A percentile compares a stretch with the other conserved stretches of the same genome.
Evolutionary conservation across 1,140 invertebrate genomes (phyloP).

Genomic region (Drosophila varians): DNA sequence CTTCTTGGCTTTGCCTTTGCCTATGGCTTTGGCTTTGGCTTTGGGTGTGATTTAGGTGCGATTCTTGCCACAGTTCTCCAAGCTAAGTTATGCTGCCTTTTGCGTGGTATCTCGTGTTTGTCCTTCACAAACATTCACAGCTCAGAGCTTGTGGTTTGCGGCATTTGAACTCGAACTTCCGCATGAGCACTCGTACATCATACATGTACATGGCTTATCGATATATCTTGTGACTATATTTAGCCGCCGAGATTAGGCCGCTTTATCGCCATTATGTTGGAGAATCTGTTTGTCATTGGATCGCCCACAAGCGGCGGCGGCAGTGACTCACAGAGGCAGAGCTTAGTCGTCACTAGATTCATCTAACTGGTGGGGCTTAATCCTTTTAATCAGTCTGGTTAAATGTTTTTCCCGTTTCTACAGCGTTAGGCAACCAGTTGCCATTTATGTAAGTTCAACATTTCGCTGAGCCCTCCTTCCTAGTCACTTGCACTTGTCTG

Average conservation of each 20-base stretch:
- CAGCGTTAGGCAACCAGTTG: constrained; percentile 40
- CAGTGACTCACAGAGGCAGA: constrained; percentile 50
- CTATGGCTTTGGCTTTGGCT: too few species aligned
- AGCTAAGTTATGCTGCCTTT: too few species aligned
- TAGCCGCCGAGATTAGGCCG: constrained; percentile 53
- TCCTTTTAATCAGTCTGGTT: background rate
- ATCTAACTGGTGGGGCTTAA: too few species aligned
- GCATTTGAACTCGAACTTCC: constrained; percentile 65
- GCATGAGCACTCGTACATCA: constrained; percentile 46
- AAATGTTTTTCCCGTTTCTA: background rate
- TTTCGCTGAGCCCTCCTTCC: constrained; percentile 58
- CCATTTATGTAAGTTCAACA: constrained; percentile 77
- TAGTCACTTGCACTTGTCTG: constrained; percentile 25
- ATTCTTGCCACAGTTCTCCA: constrained; percentile 66
- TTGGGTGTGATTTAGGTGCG: constrained; percentile 56
- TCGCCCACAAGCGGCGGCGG: constrained; percentile 39
- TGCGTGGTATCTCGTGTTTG: constrained; percentile 66
- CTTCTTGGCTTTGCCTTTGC: constrained; percentile 58
- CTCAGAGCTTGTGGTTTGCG: constrained; percentile 41
- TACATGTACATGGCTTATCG: constrained; percentile 47
- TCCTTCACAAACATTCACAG: constrained; percentile 63
- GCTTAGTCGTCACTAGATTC: constrained; percentile 9
- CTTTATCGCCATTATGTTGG: constrained; percentile 39
- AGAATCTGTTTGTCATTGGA: constrained; percentile 43
- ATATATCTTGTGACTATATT: constrained; percentile 67